Base-by-base conservation (phyloP, 2,888 invertebrate species). In the Saturnia pavonia region DNA sequence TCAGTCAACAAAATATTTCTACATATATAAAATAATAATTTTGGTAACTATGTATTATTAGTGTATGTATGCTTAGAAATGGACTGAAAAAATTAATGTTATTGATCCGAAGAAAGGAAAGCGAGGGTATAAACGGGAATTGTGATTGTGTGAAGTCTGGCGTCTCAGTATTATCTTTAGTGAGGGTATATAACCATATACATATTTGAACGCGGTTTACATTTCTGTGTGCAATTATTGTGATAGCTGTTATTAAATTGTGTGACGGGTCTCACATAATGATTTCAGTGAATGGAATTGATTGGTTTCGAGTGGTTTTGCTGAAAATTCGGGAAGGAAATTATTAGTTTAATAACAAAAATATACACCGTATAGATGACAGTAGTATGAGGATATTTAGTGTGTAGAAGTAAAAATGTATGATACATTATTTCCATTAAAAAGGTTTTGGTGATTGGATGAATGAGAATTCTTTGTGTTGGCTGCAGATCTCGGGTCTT, bases 321-420 rank as follows among this genome's bases (percentile, higher is more conserved):
- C 74, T 72, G 72, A 76, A 74, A 75, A 75, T 72, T 75, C 74
- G 73, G 73, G 78, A 68, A 69, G 74, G 76, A 73, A 70, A 79
- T 73, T 77, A 77, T 81, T 81, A 78, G 74, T 81, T 70, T 70
- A 51, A 87, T 85, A 88, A 86, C 87, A 88, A 88, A 88, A 85
- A 82, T 83, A 76, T 78, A 78, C 76, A 76, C 80, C 76, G 76
- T 82, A 78, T 76, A 76, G 71, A 77, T 75, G 78, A 80, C 77
- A 77, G 77, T 81, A 84, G 81, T 77, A 71, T 57, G 73, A 78
- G 69, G 75, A 74, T 70, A 70, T 51, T 54, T 69, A 70, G 70
- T 40, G 40, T 57, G 42, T 71, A 73, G 67, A 65, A 42, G 43
- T 67, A 70, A 67, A 51, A 54, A 40, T 45, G 34, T 70, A 66